Evolutionary conservation across 2,888 invertebrate genomes (phyloP).

Genomic region (Eucriotettix oculatus): DNA sequence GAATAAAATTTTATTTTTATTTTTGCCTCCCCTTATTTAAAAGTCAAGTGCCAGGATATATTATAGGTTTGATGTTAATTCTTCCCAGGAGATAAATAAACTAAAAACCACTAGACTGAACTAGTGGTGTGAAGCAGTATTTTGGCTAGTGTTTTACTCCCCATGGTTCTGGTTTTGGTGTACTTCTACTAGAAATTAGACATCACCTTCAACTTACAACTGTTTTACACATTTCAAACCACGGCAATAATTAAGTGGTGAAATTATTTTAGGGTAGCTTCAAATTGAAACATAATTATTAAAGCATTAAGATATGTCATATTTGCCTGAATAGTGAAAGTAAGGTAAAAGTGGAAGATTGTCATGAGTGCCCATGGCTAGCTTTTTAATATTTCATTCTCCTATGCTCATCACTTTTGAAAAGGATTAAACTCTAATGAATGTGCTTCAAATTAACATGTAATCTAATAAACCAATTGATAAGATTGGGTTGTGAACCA

Average conservation of each 20-base stretch:
- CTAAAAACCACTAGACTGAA: conserved; percentile 7
- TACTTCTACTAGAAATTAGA: conserved; percentile 7
- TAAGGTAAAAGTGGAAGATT: background rate
- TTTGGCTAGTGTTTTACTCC: background rate
- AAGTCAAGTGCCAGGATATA: conserved; percentile 13
- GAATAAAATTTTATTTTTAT: conserved; percentile 2
- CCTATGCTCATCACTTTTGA: background rate
- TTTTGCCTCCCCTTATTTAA: conserved; percentile 12
- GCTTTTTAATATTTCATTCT: too few species aligned
- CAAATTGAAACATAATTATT: background rate
- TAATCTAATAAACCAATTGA: conserved; percentile 9
- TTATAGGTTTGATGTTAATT: conserved; percentile 13
- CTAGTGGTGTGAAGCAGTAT: conserved; percentile 4
- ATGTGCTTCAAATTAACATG: background rate
- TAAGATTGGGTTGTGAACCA: conserved; percentile 12
- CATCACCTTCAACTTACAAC: conserved; percentile 14
- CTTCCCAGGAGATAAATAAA: conserved; percentile 10
- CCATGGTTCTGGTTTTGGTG: conserved; percentile 7
- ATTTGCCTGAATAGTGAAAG: background rate
- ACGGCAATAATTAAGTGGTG: conserved; percentile 2
- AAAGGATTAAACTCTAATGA: background rate
- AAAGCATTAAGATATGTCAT: background rate
- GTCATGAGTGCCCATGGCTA: background rate
- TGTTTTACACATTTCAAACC: conserved; percentile 8
- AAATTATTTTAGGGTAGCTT: background rate